phyloP scores from a whole-genome alignment of 2,113 vertebrate species.

The human (Homo sapiens) region GRCh38 chr6:91657501-91658000 shows the following conservation, averaged over 20 bases:
- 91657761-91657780: slow-evolving; percentile 43
- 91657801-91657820: slow-evolving; percentile 65
- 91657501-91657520: slow-evolving; percentile 75
- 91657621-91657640: slow-evolving; percentile 69
- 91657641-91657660: slow-evolving; percentile 58
- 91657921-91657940: slow-evolving; percentile 51
- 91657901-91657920: slow-evolving; percentile 35
- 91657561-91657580: slow-evolving; percentile 73
- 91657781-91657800: slow-evolving; percentile 55
- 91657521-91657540: slow-evolving; percentile 71
- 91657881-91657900: neutral
- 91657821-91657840: slow-evolving; percentile 38
- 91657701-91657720: slow-evolving; percentile 53
- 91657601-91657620: slow-evolving; percentile 70
- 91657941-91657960: neutral
- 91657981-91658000: neutral
- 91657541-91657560: slow-evolving; percentile 75
- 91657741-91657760: slow-evolving; percentile 40
- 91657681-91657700: slow-evolving; percentile 69
- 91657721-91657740: slow-evolving; percentile 58
- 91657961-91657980: slow-evolving; percentile 10
- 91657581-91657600: slow-evolving; percentile 66
- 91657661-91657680: slow-evolving; percentile 59
- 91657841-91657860: neutral
- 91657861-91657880: slow-evolving; percentile 47